phyloP scores from a whole-genome alignment of 1,140 invertebrate genomes.

The Solenopsis invicta region DNA sequence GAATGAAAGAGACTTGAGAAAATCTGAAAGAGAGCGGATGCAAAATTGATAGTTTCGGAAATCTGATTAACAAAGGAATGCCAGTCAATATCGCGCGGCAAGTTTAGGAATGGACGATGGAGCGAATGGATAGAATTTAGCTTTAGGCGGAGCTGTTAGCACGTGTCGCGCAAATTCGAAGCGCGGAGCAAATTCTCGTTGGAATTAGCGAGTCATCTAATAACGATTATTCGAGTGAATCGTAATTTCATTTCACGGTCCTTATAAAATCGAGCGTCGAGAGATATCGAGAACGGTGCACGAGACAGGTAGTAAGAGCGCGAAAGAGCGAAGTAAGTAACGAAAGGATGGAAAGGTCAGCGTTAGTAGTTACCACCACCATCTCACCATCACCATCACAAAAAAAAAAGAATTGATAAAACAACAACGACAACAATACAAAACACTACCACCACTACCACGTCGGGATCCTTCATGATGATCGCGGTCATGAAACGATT shows the following conservation, averaged over 20 bases:
- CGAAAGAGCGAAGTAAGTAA: slow-evolving; percentile 63
- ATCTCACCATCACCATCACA: slow-evolving; percentile 73
- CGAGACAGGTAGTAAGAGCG: slow-evolving; percentile 66
- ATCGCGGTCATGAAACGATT: slow-evolving; percentile 81
- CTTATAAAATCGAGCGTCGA: slow-evolving; percentile 69
- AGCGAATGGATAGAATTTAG: slow-evolving; percentile 44
- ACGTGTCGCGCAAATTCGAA: slow-evolving; percentile 38
- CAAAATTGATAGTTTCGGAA: slow-evolving; percentile 14
- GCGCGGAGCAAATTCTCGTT: slow-evolving; percentile 37
- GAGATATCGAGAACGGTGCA: slow-evolving; percentile 65
- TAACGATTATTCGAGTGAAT: slow-evolving; percentile 32
- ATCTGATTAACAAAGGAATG: slow-evolving; percentile 21
- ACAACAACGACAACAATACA: slow-evolving; percentile 79
- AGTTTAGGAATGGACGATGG: slow-evolving; percentile 30
- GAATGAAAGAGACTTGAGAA: slow-evolving; percentile 19
- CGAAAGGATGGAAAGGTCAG: slow-evolving; percentile 61
- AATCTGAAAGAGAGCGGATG: slow-evolving; percentile 2
- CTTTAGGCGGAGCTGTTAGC: slow-evolving; percentile 40
- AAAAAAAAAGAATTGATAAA: slow-evolving; percentile 67
- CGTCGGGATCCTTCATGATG: slow-evolving; percentile 83
- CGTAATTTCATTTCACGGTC: slow-evolving; percentile 72
- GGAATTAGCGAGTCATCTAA: slow-evolving; percentile 9
- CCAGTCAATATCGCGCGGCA: not conserved
- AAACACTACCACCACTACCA: slow-evolving; percentile 77
- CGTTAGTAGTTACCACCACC: slow-evolving; percentile 71